Evolutionary conservation across 2,113 vertebrate species (phyloP).

Genomic region (Lipophrys pholis): DNA sequence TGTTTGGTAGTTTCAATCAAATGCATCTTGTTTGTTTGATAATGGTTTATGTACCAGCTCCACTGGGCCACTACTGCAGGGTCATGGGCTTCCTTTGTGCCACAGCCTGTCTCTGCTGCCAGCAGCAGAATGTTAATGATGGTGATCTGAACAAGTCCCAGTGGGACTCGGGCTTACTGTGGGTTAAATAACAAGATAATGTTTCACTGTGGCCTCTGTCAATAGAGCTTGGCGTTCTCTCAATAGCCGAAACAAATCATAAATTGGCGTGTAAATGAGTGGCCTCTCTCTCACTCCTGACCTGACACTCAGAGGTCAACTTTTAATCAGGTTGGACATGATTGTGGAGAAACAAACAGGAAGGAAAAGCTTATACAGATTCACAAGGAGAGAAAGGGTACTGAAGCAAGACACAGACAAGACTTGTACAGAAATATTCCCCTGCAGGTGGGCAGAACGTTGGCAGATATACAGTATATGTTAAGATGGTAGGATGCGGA

Average conservation of each 20-base stretch:
- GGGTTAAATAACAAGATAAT: conserved; percentile 2
- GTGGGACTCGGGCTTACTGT: background rate
- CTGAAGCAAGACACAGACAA: background rate
- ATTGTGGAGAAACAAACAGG: background rate
- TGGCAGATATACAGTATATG: background rate
- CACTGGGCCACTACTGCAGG: too few species aligned
- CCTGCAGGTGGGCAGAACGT: conserved; percentile 8
- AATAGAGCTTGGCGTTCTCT: background rate
- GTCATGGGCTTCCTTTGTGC: background rate
- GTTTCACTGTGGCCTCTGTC: background rate
- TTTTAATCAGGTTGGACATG: background rate
- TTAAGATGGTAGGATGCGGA: conserved; percentile 3
- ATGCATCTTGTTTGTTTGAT: too few species aligned
- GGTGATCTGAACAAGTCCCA: background rate
- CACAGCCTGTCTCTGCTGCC: background rate
- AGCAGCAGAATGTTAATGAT: background rate
- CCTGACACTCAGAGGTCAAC: background rate
- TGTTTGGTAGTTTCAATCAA: too few species aligned
- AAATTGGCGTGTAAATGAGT: background rate
- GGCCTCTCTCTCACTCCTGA: background rate
- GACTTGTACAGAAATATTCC: background rate
- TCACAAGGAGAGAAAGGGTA: background rate
- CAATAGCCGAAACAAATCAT: background rate
- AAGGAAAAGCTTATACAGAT: background rate
- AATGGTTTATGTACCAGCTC: too few species aligned